Evolutionary conservation across 2,113 vertebrate genomes (phyloP).

Genomic region (Lasiurus borealis): DNA sequence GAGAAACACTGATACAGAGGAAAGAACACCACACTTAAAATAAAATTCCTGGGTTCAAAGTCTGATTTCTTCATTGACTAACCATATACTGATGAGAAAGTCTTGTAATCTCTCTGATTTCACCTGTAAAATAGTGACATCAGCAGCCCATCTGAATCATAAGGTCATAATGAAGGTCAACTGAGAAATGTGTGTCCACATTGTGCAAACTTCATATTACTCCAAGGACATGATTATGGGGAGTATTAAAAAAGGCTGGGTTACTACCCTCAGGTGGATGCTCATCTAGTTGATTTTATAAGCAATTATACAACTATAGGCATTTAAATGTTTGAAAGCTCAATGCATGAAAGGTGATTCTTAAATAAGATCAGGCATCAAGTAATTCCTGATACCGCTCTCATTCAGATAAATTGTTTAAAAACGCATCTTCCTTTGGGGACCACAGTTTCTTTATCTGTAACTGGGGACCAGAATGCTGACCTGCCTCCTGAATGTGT

Average conservation of each 20-base stretch:
- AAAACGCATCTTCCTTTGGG: conserved; percentile 22
- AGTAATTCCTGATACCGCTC: neutral
- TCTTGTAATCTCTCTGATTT: conserved; percentile 9
- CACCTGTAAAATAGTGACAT: neutral
- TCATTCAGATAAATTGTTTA: conserved; percentile 38
- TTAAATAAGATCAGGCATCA: conserved; percentile 28
- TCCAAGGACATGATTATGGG: neutral
- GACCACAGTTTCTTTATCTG: conserved; percentile 33
- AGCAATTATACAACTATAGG: neutral
- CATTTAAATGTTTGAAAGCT: conserved; percentile 34
- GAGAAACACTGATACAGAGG: neutral
- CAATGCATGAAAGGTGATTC: neutral
- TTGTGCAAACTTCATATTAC: neutral
- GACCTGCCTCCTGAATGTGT: conserved; percentile 53
- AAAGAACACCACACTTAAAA: neutral
- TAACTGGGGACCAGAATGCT: conserved; percentile 31
- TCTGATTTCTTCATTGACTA: neutral
- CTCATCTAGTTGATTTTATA: conserved; percentile 22
- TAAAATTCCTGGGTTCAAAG: neutral
- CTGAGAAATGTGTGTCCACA: neutral
- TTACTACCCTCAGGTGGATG: neutral
- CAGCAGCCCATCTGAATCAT: neutral
- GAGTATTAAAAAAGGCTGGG: neutral
- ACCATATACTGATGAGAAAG: neutral
- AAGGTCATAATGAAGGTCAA: neutral